Evolutionary conservation across 2,888 invertebrate species (phyloP).

Genomic region (Mystacides longicornis): DNA sequence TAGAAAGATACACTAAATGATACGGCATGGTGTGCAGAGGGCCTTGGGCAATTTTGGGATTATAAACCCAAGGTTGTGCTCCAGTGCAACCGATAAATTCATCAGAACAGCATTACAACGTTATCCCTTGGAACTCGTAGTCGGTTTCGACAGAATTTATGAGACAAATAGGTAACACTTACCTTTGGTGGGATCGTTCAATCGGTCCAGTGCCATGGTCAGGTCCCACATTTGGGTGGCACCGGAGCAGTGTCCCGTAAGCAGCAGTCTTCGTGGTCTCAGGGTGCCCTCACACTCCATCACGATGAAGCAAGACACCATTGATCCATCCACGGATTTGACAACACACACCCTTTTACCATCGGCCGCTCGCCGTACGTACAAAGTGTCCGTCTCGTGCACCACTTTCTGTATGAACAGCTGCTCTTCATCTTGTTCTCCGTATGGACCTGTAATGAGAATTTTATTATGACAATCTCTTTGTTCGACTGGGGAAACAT

Average conservation of each 20-base stretch:
- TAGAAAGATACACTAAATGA: no score
- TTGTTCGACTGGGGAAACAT: no score
- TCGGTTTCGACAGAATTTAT: no score
- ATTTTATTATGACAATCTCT: no score
- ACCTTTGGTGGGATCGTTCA: conserved; percentile 33
- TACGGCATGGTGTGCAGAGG: no score
- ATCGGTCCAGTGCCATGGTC: conserved; percentile 84
- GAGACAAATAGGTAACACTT: background rate
- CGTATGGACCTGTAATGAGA: conserved; percentile 72
- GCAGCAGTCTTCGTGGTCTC: conserved; percentile 79
- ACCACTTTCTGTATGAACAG: conserved; percentile 97
- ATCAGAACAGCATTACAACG: no score
- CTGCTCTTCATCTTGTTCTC: conserved; percentile 97
- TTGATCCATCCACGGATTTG: conserved; percentile 87
- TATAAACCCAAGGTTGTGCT: no score
- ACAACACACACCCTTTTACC: conserved; percentile 94
- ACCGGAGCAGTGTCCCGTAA: conserved; percentile 89
- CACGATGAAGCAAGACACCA: conserved; percentile 91
- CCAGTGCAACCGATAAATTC: no score
- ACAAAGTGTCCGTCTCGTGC: conserved; percentile 92
- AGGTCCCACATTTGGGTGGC: conserved; percentile 98
- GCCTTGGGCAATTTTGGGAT: no score
- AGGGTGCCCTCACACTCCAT: conserved; percentile 97
- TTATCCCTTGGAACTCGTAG: no score
- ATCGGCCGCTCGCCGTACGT: conserved; percentile 89